These are phyloP conservation scores for Diogma glabrata DNA, from an alignment of 2,888 invertebrate species.

Conservation along the genomic window DNA sequence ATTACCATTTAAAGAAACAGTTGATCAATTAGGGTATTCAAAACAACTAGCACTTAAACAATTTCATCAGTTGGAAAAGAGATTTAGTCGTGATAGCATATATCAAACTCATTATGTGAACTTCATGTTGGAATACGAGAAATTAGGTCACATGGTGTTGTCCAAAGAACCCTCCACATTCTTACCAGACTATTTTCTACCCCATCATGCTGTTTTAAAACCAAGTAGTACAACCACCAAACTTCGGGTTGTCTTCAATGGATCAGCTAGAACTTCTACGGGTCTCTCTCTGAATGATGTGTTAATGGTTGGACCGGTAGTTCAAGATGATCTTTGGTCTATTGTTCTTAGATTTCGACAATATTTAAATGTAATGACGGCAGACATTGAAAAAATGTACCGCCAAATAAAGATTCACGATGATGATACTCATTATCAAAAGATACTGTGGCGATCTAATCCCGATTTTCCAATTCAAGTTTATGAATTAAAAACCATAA, in stretches of 20 bases:
- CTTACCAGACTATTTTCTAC: constrained; percentile 9
- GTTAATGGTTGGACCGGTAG: constrained; percentile 11
- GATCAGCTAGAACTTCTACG: neutral
- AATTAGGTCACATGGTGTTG: neutral
- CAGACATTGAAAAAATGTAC: constrained; percentile 18
- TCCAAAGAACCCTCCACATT: too few relatives aligned
- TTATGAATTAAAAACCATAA: constrained; percentile 17
- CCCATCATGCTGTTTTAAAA: too few relatives aligned
- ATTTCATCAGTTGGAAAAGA: too few relatives aligned
- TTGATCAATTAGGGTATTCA: too few relatives aligned
- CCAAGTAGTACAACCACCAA: too few relatives aligned
- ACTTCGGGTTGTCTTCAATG: constrained; percentile 15
- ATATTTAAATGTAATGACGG: constrained; percentile 19
- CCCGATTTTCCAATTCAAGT: constrained; percentile 11
- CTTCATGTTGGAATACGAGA: neutral
- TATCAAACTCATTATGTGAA: too few relatives aligned
- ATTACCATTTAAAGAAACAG: too few relatives aligned
- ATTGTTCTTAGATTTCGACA: constrained; percentile 11
- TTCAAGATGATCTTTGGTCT: constrained; percentile 12
- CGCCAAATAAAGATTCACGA: constrained; percentile 10
- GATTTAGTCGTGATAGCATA: too few relatives aligned
- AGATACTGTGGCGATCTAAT: constrained; percentile 18
- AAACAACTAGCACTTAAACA: too few relatives aligned
- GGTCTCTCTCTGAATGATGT: constrained; percentile 14
- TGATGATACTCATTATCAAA: constrained; percentile 17